Evolutionary conservation across 2,113 vertebrate genomes (phyloP).

Genomic region (Ageneiosus marmoratus): DNA sequence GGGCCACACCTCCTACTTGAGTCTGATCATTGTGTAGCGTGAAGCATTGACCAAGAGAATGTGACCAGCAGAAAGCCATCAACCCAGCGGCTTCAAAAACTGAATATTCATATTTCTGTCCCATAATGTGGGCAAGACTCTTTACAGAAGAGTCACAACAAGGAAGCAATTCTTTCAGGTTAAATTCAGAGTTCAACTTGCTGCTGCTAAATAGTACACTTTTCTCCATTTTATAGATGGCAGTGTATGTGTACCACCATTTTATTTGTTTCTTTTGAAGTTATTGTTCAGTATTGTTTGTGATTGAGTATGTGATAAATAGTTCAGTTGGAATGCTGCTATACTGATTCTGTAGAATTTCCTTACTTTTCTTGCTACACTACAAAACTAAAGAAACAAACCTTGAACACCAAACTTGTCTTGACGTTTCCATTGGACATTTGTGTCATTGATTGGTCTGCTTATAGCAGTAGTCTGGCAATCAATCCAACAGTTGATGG

Average conservation of each 20-base stretch:
- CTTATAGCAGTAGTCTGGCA: too few relatives aligned
- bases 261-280: too few relatives aligned
- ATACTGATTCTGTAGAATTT: neutral
- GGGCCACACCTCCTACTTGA: neutral
- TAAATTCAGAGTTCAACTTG: too few relatives aligned
- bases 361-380: neutral
- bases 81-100: neutral
- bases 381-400: neutral
- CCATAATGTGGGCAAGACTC: neutral
- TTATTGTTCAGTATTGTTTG: too few relatives aligned
- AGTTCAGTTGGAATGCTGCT: neutral
- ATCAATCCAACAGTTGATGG: neutral
- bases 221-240: neutral
- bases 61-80: neutral
- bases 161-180: neutral
- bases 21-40: neutral
- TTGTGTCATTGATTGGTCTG: too few relatives aligned
- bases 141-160: neutral
- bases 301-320: too few relatives aligned
- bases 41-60: neutral
- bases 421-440: neutral
- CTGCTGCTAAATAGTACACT: neutral
- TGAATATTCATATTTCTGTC: neutral
- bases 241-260: too few relatives aligned
- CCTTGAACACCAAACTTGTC: neutral